Evolutionary conservation across 2,888 invertebrate species (phyloP), one percentile per base, ranked within the genome.

Genomic region (Epirrita christyi): DNA sequence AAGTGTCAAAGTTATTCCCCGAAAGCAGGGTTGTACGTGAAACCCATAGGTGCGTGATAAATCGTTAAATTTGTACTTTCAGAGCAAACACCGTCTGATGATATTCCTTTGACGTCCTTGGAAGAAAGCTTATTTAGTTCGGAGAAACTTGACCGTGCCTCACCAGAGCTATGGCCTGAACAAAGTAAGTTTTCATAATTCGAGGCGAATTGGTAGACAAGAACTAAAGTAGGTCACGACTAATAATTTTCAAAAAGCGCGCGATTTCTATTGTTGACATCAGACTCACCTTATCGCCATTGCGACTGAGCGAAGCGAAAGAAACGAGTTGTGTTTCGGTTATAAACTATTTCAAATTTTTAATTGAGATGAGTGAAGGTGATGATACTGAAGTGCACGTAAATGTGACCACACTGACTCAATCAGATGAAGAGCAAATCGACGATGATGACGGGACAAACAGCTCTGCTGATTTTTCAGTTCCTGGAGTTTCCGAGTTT

Each of bases 141-240:
- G 78, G 98, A 99, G 90, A 97, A 97, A 81, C 90, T 99, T 71
- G 98, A 98, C 86, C 94, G 98, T 71, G 95, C 97, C n/a, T 98
- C 98, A 1, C 98, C 98, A 32, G 98, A 98, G 81, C 87, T 98
- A 75, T 99, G 98, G 98, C 98, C 98, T 21, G 98, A 98, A 86
- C 96, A 97, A 92, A 96, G 98, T 98, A 93, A 95, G 95, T 45
- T 59, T 28, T 43, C 44, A 5, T 10, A 55, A 42, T 43, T 14
- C 34, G 13, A 29, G 41, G 21, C 15, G 11, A 57, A 50, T 42
- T 27, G 34, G 7, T 29, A 42, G 10, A 47, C 40, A 15, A 37
- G 41, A 56, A 47, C 9, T 42, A 43, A 15, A 46, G 28, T 63
- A 45, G 47, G 52, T 54, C 57, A 36, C 44, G 34, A 47, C 48